Conservation (phyloP, 2,888 invertebrate genomes). For the Perithous albicinctus region DNA sequence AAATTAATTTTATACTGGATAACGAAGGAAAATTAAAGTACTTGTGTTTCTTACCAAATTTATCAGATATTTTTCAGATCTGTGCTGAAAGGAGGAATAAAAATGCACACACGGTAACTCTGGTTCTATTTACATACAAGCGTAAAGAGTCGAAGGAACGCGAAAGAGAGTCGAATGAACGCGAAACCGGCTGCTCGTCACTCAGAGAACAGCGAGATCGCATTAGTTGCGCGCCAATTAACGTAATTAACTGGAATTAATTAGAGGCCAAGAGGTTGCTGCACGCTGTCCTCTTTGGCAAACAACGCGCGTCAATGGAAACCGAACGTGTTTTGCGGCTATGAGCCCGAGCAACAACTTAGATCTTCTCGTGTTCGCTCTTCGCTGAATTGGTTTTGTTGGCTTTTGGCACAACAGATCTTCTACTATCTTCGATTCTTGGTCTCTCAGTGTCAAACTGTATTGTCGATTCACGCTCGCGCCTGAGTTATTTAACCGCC, state of each 20-base stretch:
- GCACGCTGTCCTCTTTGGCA: constrained; percentile 14
- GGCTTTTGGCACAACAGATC: no score
- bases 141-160: background rate
- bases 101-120: background rate
- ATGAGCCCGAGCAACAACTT: background rate
- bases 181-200: constrained; percentile 35
- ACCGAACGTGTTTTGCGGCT: constrained; percentile 5
- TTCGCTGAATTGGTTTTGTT: no score
- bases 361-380: constrained; percentile 31
- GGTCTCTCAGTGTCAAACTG: constrained; percentile 22
- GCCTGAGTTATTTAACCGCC: constrained; percentile 57
- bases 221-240: constrained; percentile 76
- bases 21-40: background rate
- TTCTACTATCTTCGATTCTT: background rate
- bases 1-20: no score
- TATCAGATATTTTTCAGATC: background rate
- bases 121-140: background rate
- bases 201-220: constrained; percentile 63
- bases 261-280: constrained; percentile 72
- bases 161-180: constrained; percentile 1
- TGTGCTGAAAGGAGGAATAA: background rate
- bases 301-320: constrained; percentile 1
- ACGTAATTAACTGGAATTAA: constrained; percentile 79
- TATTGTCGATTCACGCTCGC: constrained; percentile 38
- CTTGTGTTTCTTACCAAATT: no score